Percentiles rank a stretch among this genome's conserved stretches.
Conservation (phyloP, 2,888 invertebrate species). For the Cheilosia soror region DNA sequence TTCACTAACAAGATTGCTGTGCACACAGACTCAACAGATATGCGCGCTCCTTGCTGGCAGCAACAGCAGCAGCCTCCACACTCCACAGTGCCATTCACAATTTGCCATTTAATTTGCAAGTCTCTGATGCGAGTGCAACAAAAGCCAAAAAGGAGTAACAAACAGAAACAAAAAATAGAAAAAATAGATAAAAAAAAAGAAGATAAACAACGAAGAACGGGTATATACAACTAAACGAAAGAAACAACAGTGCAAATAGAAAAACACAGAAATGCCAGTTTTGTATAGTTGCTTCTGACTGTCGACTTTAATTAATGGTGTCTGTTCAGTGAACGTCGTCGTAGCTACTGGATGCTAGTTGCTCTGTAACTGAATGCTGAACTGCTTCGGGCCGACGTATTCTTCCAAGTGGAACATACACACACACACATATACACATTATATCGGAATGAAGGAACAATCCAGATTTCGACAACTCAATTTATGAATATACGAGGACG, state of each 20-base stretch:
- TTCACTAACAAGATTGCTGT: constrained; percentile 73
- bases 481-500: constrained; percentile 62
- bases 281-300: constrained; percentile 73
- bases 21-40: constrained; percentile 71
- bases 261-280: constrained; percentile 65
- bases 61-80: constrained; percentile 13
- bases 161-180: constrained; percentile 46
- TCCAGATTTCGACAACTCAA: constrained; percentile 74
- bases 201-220: constrained; percentile 42
- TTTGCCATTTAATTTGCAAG: constrained; percentile 77
- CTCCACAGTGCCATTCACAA: constrained; percentile 59
- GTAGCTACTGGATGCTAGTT: constrained; percentile 5
- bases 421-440: constrained; percentile 16
- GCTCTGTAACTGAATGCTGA: constrained; percentile 36
- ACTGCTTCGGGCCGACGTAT: constrained; percentile 50
- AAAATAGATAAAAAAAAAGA: constrained; percentile 39
- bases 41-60: constrained; percentile 27
- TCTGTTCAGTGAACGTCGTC: constrained; percentile 63
- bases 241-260: constrained; percentile 67
- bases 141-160: constrained; percentile 70
- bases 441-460: constrained; percentile 61
- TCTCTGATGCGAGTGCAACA: constrained; percentile 60
- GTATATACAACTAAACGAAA: constrained; percentile 49
- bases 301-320: constrained; percentile 77
- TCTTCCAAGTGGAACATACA: constrained; percentile 47